phyloP scores from a whole-genome alignment of 2,888 invertebrate species.

The Labia minor region DNA sequence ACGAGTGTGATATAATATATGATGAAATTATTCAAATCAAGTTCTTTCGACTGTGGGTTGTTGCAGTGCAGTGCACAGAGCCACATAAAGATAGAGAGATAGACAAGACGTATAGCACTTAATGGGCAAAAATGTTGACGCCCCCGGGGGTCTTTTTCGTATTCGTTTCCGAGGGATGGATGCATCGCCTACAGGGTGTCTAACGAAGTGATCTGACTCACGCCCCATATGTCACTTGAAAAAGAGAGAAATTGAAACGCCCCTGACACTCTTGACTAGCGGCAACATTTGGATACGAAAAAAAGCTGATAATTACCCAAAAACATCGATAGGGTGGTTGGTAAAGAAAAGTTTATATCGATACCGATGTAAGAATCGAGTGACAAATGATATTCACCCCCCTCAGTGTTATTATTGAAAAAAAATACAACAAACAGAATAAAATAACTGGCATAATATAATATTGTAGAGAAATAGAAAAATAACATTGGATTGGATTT shows the following conservation, averaged over 20 bases:
- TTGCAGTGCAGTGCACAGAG: background rate
- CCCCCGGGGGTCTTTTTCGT: constrained; percentile 4
- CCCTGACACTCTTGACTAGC: background rate
- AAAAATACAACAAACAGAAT: no score
- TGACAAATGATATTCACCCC: no score
- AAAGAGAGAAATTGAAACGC: background rate
- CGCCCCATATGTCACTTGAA: background rate
- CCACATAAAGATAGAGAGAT: constrained; percentile 1
- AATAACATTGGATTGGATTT: no score
- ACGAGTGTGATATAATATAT: constrained; percentile 3
- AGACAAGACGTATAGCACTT: constrained; percentile 8
- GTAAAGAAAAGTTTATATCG: no score
- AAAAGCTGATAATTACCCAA: no score
- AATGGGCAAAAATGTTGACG: constrained; percentile 13
- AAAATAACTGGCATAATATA: no score
- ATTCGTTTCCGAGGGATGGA: background rate
- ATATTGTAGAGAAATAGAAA: no score
- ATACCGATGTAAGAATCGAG: no score
- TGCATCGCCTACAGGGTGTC: background rate
- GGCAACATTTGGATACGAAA: no score
- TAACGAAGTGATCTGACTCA: background rate
- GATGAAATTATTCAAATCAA: constrained; percentile 13
- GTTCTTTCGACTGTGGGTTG: constrained; percentile 13
- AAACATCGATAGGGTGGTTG: no score
- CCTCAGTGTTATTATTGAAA: no score